A percentile compares a stretch with the other conserved stretches of the same genome.
Evolutionary conservation across 2,797 vertebrate species (phyloP).

Genomic region (Sandelia bainsii): DNA sequence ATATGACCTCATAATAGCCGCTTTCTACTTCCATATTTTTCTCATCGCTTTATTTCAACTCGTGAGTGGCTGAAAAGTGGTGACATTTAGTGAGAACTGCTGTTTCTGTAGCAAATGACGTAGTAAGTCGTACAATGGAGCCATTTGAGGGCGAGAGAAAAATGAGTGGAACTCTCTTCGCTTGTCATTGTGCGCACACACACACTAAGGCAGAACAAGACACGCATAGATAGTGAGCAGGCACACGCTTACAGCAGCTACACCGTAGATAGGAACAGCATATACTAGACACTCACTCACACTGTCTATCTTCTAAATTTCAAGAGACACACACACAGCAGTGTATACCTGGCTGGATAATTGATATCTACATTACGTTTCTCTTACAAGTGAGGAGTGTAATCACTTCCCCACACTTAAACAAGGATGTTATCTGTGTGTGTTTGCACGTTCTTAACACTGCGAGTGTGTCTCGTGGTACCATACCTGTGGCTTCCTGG

Average conservation of each 20-base stretch:
- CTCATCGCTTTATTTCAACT: no score
- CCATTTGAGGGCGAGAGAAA: slow-evolving; percentile 28
- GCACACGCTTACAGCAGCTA: neutral
- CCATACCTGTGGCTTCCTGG: slow-evolving; percentile 34
- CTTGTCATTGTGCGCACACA: slow-evolving; percentile 7
- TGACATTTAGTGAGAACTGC: no score
- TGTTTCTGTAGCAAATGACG: neutral
- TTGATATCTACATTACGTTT: slow-evolving; percentile 27
- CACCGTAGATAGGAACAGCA: neutral
- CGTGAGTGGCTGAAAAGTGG: no score
- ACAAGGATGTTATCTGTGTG: neutral
- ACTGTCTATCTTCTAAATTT: neutral
- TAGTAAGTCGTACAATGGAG: slow-evolving; percentile 20
- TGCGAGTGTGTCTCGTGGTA: slow-evolving; percentile 3
- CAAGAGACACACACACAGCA: neutral
- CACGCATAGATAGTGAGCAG: neutral
- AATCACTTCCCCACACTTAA: neutral
- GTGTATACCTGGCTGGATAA: slow-evolving; percentile 1
- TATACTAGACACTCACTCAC: neutral
- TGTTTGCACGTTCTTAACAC: neutral
- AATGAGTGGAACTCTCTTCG: slow-evolving; percentile 24
- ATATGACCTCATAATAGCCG: no score
- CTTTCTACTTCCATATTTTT: no score
- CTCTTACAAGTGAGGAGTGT: slow-evolving; percentile 1
- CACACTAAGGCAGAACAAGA: neutral